A percentile compares a stretch with the other conserved stretches of the same genome.
Conservation (phyloP, 1,140 invertebrate genomes). For the Microplitis mediator region DNA sequence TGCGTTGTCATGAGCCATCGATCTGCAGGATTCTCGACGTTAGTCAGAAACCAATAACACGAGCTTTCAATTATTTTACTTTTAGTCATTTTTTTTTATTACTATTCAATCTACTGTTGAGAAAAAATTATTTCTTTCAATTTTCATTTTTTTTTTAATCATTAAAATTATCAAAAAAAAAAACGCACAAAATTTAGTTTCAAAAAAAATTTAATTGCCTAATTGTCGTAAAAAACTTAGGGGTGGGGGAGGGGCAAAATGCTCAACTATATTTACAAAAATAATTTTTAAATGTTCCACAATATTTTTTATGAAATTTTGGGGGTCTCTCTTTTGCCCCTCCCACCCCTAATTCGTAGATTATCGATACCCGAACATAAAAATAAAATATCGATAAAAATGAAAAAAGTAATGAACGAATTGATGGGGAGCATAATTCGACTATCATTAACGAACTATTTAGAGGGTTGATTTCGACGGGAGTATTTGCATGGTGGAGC, state of each 20-base stretch:
- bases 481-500: conserved; percentile 46
- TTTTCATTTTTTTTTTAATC: too few relatives aligned
- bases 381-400: not conserved
- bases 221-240: too few relatives aligned
- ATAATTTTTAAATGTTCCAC: too few relatives aligned
- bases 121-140: too few relatives aligned
- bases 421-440: not conserved
- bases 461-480: conserved; percentile 38
- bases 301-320: too few relatives aligned
- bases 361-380: not conserved
- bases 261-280: too few relatives aligned
- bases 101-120: not conserved
- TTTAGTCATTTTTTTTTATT: not conserved
- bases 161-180: too few relatives aligned
- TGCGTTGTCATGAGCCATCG: conserved; percentile 53
- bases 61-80: not conserved
- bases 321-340: not conserved
- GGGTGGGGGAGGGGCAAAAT: too few relatives aligned
- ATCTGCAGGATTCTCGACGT: conserved; percentile 54
- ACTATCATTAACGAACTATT: conserved; percentile 9
- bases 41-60: conserved; percentile 51
- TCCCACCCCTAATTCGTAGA: not conserved
- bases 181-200: too few relatives aligned
- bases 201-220: too few relatives aligned
- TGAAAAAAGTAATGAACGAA: not conserved